These are phyloP conservation scores for Poeciliopsis retropinna DNA, from an alignment of 2,113 vertebrate genomes.

Conservation along the genomic window DNA sequence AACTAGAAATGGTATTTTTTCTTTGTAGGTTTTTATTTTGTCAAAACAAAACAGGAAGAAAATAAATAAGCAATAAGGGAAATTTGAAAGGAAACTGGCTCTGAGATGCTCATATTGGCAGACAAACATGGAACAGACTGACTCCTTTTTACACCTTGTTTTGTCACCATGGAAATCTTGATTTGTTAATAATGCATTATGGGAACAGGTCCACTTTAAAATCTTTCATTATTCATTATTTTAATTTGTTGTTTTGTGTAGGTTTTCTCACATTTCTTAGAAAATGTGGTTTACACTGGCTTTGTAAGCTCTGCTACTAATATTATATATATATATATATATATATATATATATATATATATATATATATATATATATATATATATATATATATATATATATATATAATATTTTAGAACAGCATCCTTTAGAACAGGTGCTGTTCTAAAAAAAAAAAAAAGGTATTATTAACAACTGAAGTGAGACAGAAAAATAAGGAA, in stretches of 20 bases:
- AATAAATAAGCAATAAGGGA: not conserved
- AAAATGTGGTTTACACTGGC: conserved; percentile 17
- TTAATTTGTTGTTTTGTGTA: conserved; percentile 6
- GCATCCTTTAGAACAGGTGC: conserved; percentile 7
- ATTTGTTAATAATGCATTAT: not conserved
- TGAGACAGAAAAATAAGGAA: conserved; percentile 6
- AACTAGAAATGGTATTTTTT: no score
- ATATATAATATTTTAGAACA: no score
- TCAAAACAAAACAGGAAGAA: not conserved
- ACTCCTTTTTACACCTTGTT: not conserved
- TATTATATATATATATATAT: no score
- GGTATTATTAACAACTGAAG: conserved; percentile 1
- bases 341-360: no score
- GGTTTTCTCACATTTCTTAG: conserved; percentile 19
- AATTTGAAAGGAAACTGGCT: no score
- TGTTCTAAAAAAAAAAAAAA: not conserved
- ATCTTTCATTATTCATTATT: not conserved
- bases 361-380: no score
- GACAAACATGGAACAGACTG: not conserved
- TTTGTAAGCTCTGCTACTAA: not conserved
- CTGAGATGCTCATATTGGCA: not conserved
- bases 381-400: no score
- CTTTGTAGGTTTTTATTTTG: not conserved
- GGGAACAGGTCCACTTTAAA: not conserved
- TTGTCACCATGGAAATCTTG: not conserved